Percentiles rank a stretch among this genome's conserved stretches.
phyloP scores from a whole-genome alignment of 2,113 vertebrate genomes.

The Protobothrops flavoviridis region DNA sequence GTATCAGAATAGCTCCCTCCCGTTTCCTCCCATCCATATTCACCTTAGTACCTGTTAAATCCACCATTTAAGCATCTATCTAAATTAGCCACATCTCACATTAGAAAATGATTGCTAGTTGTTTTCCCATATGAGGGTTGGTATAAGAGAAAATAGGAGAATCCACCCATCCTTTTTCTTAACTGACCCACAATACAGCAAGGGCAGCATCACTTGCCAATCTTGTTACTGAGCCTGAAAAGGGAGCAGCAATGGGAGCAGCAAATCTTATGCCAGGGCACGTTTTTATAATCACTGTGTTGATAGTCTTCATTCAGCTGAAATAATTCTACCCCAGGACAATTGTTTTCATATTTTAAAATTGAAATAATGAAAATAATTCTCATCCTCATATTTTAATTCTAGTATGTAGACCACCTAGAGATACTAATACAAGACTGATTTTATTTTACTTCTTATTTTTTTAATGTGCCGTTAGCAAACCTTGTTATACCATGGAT shows the following conservation, averaged over 20 bases:
- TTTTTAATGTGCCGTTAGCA: neutral
- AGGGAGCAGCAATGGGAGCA: neutral
- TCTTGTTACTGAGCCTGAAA: neutral
- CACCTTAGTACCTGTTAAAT: neutral
- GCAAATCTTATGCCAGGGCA: neutral
- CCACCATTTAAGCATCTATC: no score
- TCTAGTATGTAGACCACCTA: neutral
- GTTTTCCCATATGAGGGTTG: no score
- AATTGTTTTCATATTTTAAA: neutral
- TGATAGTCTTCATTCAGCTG: neutral
- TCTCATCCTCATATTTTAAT: neutral
- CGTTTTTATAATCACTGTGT: neutral
- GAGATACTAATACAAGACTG: neutral
- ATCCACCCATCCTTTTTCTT: neutral
- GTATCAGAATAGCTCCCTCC: neutral
- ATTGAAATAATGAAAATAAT: neutral
- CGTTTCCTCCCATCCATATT: neutral
- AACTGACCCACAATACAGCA: neutral
- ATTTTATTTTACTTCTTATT: neutral
- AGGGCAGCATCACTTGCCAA: neutral
- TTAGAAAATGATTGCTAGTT: no score
- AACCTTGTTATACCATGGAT: neutral
- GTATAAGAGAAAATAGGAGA: neutral
- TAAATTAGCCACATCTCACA: no score
- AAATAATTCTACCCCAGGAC: neutral